phyloP scores from a whole-genome alignment of 2,113 vertebrate genomes.

The Ploceus nigricollis region DNA sequence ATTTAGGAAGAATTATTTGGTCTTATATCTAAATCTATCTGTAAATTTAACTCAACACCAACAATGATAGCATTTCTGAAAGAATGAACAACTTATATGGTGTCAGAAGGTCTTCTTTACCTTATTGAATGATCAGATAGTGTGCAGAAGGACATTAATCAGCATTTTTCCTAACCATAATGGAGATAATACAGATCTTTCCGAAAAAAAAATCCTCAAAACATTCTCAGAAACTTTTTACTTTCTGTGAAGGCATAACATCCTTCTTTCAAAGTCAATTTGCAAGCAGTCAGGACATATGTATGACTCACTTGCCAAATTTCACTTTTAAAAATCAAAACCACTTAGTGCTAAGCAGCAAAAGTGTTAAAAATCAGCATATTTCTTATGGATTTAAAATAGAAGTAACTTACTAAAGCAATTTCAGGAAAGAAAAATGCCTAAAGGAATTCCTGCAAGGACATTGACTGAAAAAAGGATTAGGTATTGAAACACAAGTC shows the following conservation, averaged over 20 bases:
- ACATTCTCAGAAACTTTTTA: not conserved
- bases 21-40: not conserved
- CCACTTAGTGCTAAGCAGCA: not conserved
- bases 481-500: not conserved
- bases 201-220: not conserved
- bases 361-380: conserved; percentile 2
- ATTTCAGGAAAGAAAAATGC: not conserved
- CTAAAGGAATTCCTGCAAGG: not conserved
- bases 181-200: not conserved
- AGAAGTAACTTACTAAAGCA: not conserved
- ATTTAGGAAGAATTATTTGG: not conserved
- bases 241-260: not conserved
- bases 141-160: not conserved
- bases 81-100: not conserved
- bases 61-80: not conserved
- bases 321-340: not conserved
- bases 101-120: not conserved
- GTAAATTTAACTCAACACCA: not conserved
- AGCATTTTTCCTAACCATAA: not conserved
- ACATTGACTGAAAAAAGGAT: not conserved
- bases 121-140: not conserved
- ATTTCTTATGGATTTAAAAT: not conserved
- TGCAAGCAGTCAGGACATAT: not conserved
- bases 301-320: conserved; percentile 3
- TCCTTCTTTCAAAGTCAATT: not conserved